phyloP scores from a whole-genome alignment of 2,797 vertebrate species.

The Gastrophryne carolinensis region DNA sequence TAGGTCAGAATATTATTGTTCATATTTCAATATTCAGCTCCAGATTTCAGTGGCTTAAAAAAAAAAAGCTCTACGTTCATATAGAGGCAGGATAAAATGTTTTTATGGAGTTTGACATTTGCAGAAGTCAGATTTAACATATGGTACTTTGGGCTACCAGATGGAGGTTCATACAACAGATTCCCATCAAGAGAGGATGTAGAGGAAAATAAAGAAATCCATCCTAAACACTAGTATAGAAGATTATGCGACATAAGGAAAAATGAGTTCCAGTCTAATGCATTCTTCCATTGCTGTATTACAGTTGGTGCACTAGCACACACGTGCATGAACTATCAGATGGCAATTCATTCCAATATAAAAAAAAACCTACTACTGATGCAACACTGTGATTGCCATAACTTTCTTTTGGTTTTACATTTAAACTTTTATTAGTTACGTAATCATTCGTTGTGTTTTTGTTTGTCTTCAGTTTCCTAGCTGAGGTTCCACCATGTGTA shows the following conservation, averaged over 20 bases:
- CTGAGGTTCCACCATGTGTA: no score
- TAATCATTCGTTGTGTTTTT: no score
- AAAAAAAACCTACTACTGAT: background rate
- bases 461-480: no score
- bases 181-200: conserved; percentile 40
- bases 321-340: conserved; percentile 7
- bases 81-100: conserved; percentile 32
- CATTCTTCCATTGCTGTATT: conserved; percentile 13
- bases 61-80: conserved; percentile 28
- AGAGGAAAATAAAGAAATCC: conserved; percentile 37
- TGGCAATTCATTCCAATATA: conserved; percentile 9
- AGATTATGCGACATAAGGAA: conserved; percentile 47
- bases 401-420: background rate
- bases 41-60: background rate
- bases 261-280: conserved; percentile 40
- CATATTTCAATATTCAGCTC: conserved; percentile 35
- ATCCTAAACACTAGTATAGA: conserved; percentile 43
- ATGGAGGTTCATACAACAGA: conserved; percentile 50
- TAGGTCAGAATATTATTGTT: conserved; percentile 50
- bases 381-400: background rate
- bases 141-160: conserved; percentile 46
- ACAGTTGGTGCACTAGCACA: conserved; percentile 14
- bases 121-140: conserved; percentile 48
- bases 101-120: conserved; percentile 46
- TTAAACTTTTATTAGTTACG: no score